Conservation (phyloP, 1,140 invertebrate genomes). For the Lepidotrigona ventralis region DNA sequence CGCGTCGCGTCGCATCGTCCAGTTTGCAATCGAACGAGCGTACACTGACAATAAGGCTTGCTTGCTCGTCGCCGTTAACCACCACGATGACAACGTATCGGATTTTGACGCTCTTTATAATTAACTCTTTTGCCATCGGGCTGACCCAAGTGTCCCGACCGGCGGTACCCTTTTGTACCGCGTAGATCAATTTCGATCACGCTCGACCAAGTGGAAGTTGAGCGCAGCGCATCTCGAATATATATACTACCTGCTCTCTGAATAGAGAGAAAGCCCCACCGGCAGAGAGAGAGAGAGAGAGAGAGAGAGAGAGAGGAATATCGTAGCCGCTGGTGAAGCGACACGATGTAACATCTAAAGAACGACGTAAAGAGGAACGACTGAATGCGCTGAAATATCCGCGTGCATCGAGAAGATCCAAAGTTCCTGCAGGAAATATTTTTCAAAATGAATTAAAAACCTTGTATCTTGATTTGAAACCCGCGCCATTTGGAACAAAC, state of each 20-base stretch:
- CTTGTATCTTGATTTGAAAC: too few species aligned
- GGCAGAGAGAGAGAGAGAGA: background rate
- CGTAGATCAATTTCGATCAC: conserved; percentile 72
- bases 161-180: conserved; percentile 65
- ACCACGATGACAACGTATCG: conserved; percentile 46
- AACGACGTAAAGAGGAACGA: conserved; percentile 21
- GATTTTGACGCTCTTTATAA: conserved; percentile 70
- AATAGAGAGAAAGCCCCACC: background rate
- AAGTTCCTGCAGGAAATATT: too few species aligned
- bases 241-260: background rate
- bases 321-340: background rate
- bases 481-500: too few species aligned
- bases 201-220: conserved; percentile 71
- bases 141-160: conserved; percentile 46
- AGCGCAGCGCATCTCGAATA: conserved; percentile 47
- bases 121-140: conserved; percentile 70
- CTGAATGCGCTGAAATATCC: conserved; percentile 34
- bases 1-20: background rate
- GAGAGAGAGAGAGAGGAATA: background rate
- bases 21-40: conserved; percentile 34
- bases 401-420: background rate
- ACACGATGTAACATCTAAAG: too few species aligned
- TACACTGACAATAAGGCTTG: conserved; percentile 12
- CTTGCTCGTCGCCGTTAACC: background rate
- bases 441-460: too few species aligned